A percentile compares a stretch with the other conserved stretches of the same genome.
Evolutionary conservation across 2,113 vertebrate genomes (phyloP).

Genomic region (Platichthys flesus): DNA sequence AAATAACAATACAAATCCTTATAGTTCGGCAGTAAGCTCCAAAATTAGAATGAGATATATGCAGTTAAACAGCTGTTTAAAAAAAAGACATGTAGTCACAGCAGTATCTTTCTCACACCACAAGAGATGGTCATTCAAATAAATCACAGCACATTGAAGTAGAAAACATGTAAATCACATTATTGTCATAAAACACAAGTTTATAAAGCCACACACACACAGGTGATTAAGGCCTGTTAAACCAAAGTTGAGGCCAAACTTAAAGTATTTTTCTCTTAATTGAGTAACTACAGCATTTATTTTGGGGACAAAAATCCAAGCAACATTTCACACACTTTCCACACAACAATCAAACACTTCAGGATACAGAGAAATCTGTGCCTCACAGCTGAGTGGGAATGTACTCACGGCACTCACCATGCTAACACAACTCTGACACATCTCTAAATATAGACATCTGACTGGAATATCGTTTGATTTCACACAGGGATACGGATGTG

Average conservation of each 20-base stretch:
- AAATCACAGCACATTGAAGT: conserved; percentile 1
- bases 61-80: not conserved
- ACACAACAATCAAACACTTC: conserved; percentile 21
- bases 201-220: too few relatives aligned
- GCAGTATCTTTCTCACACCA: not conserved
- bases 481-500: conserved; percentile 42
- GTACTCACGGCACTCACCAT: conserved; percentile 4
- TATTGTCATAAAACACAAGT: not conserved
- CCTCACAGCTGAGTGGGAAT: conserved; percentile 6
- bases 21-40: not conserved
- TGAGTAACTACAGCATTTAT: not conserved
- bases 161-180: conserved; percentile 6
- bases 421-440: conserved; percentile 20
- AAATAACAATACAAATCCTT: not conserved
- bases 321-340: not conserved
- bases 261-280: not conserved
- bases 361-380: not conserved
- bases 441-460: conserved; percentile 66
- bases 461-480: conserved; percentile 51
- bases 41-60: conserved; percentile 5
- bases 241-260: too few relatives aligned
- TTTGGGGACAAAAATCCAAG: not conserved
- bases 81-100: conserved; percentile 3
- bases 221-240: not conserved
- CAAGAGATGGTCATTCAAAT: conserved; percentile 2